phyloP scores from a whole-genome alignment of 2,888 invertebrate species.

The Drosophila quinaria region DNA sequence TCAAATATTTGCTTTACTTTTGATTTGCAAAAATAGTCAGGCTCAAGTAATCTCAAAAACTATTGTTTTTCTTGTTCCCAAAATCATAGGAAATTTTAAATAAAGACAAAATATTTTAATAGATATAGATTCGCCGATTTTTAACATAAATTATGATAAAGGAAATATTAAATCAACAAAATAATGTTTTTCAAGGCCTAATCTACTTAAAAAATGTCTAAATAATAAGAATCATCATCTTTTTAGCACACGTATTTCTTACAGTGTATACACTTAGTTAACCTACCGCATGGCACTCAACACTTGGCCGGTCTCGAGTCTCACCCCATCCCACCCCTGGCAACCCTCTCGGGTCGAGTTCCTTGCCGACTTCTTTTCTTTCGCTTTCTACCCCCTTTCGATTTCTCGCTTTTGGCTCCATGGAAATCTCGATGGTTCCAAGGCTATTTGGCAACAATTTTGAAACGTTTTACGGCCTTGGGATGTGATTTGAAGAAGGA shows the following conservation, averaged over 20 bases:
- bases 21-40: too few species aligned
- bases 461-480: slow-evolving; percentile 74
- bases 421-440: slow-evolving; percentile 69
- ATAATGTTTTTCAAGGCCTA: too few species aligned
- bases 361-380: slow-evolving; percentile 27
- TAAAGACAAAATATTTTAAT: too few species aligned
- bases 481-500: slow-evolving; percentile 59
- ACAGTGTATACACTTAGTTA: slow-evolving; percentile 52
- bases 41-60: too few species aligned
- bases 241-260: slow-evolving; percentile 3
- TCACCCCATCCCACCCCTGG: background rate
- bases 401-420: slow-evolving; percentile 48
- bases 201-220: too few species aligned
- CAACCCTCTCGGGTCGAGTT: slow-evolving; percentile 17
- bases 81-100: too few species aligned
- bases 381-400: background rate
- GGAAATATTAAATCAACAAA: too few species aligned
- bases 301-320: slow-evolving; percentile 58
- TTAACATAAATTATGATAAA: too few species aligned
- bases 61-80: too few species aligned
- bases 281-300: slow-evolving; percentile 58
- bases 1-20: too few species aligned
- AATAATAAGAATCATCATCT: background rate
- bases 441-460: slow-evolving; percentile 74
- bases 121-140: too few species aligned